Evolutionary conservation across 1,140 invertebrate species (phyloP).

Genomic region (Drosophila arawakana): DNA sequence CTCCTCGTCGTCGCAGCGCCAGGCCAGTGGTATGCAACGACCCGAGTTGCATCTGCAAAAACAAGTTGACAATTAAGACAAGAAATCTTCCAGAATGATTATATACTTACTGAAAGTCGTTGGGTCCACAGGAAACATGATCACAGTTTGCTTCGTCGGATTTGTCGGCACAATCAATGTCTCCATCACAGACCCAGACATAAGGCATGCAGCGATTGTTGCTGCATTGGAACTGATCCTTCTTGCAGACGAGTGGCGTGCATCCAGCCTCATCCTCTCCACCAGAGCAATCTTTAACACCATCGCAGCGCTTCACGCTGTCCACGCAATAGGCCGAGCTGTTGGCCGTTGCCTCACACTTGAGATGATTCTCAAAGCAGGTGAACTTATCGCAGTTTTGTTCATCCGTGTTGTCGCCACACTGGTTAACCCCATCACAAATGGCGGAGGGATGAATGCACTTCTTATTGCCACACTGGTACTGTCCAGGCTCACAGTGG

Average conservation of each 20-base stretch:
- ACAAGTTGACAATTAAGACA: background rate
- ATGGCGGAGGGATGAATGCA: conserved; percentile 89
- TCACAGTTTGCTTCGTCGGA: conserved; percentile 88
- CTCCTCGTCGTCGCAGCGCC: conserved; percentile 91
- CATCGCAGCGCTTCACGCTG: conserved; percentile 79
- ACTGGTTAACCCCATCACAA: conserved; percentile 89
- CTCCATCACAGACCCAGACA: conserved; percentile 92
- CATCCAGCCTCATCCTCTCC: conserved; percentile 88
- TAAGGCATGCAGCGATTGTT: conserved; percentile 90
- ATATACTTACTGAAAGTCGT: conserved; percentile 83
- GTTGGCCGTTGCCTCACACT: conserved; percentile 71
- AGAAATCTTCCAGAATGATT: background rate
- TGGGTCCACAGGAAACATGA: conserved; percentile 85
- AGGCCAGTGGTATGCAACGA: conserved; percentile 91
- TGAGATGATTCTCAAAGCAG: conserved; percentile 77
- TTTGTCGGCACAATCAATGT: conserved; percentile 90
- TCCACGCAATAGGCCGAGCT: conserved; percentile 78
- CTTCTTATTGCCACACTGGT: conserved; percentile 89
- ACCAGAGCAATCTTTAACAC: conserved; percentile 89
- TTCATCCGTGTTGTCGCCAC: conserved; percentile 87
- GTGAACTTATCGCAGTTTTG: conserved; percentile 87
- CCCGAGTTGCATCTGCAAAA: conserved; percentile 86
- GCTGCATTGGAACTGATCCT: conserved; percentile 89
- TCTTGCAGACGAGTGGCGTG: conserved; percentile 85
- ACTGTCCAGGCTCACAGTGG: conserved; percentile 91